Conservation (phyloP, 2,888 invertebrate species). For the Melieria omissa region DNA sequence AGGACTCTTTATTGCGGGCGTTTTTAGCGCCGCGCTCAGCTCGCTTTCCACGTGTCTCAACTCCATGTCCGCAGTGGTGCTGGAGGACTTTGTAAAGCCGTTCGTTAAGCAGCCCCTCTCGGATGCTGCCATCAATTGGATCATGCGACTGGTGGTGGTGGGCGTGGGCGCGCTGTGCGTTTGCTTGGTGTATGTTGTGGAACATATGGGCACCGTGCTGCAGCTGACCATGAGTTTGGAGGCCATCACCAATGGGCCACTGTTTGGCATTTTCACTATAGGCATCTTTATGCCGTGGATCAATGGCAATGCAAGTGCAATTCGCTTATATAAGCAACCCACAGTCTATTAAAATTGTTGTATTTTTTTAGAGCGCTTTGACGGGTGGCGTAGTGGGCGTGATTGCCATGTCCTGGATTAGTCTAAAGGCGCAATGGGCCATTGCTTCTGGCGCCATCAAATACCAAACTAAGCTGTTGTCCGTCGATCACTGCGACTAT, state of each 20-base stretch:
- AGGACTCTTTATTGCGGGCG: slow-evolving; percentile 88
- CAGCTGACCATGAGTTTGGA: slow-evolving; percentile 76
- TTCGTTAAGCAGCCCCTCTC: slow-evolving; percentile 71
- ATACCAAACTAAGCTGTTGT: slow-evolving; percentile 75
- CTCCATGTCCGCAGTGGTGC: slow-evolving; percentile 80
- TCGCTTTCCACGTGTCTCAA: slow-evolving; percentile 82
- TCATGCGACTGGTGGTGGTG: slow-evolving; percentile 79
- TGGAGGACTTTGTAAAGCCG: slow-evolving; percentile 79
- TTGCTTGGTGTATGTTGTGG: slow-evolving; percentile 76
- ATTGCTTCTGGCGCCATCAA: slow-evolving; percentile 72
- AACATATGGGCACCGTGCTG: slow-evolving; percentile 79
- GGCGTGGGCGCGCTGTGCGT: slow-evolving; percentile 76
- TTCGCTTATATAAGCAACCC: background rate
- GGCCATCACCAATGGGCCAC: slow-evolving; percentile 78
- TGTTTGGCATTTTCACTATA: slow-evolving; percentile 74
- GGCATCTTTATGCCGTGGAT: slow-evolving; percentile 79
- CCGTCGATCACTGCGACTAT: slow-evolving; percentile 74
- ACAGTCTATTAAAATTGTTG: background rate
- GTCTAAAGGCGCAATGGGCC: slow-evolving; percentile 73
- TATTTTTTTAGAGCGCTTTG: slow-evolving; percentile 69
- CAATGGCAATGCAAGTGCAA: slow-evolving; percentile 70
- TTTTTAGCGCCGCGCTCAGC: slow-evolving; percentile 89
- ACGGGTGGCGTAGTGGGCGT: slow-evolving; percentile 72
- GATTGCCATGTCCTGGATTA: slow-evolving; percentile 72
- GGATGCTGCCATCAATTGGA: slow-evolving; percentile 69